Evolutionary conservation across 2,113 vertebrate species (phyloP), one percentile per base, ranked within the genome.

Genomic region (Capreolus pygargus): DNA sequence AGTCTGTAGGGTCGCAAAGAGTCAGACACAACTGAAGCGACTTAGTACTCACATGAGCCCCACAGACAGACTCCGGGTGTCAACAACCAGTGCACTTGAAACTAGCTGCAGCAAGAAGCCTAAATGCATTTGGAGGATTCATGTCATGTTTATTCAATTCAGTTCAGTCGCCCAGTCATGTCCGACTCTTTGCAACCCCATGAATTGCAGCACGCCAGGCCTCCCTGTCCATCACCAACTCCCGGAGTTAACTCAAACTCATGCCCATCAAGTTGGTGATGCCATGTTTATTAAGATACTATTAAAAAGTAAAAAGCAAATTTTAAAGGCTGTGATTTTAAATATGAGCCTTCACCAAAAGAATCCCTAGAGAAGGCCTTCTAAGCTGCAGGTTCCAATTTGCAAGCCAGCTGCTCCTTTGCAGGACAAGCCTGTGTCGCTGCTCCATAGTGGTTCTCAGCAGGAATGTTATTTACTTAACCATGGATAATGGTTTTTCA

Each of bases 401-500:
- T 76, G 54, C 30, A 86, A 30, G 30, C 84, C 39, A 30, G 19
- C 21, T 14, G 6, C 13, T 36, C 43, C 86, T 58, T 19, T 19
- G 3, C 25, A 14, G 58, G n/a, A 33, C 11, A 4, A 36, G 2
- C 39, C 21, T 70, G 21, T 17, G 19, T 27, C 0, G 1, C 39
- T 55, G 28, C 67, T 50, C 67, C 47, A 4, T 0, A 6, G 58
- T 15, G 43, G 54, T 27, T 14, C 86, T 3, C 86, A 89, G 92
- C 28, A 1, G 45, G 87, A 74, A 16, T 58, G 21, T 33, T 52
- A 89, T 52, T 64, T 93, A 92, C 64, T 58, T 91, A 86, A 76
- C 27, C 21, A 6, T 27, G 15, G 81, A 33, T 47, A 58, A 94
- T 64, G 8, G 45, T 39, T 97, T 97, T 83, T 39, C 74, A 74